Percentiles rank a stretch among this genome's conserved stretches.
Conservation (phyloP, 1,140 invertebrate genomes). For the Choristoneura fumiferana region DNA sequence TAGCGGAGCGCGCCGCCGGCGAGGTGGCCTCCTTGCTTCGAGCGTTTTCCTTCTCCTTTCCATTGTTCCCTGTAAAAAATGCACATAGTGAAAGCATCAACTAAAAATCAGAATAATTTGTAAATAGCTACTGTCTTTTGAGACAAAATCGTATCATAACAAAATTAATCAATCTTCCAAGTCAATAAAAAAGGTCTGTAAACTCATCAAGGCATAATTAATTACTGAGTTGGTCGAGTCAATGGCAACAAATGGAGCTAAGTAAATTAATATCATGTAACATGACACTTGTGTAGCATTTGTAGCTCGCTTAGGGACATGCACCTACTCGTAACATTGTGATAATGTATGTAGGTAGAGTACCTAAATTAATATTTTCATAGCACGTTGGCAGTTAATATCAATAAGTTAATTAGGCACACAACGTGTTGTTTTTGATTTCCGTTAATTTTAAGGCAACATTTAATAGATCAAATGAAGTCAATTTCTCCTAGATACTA, state of each 20-base stretch:
- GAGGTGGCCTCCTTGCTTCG: slow-evolving; percentile 84
- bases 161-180: slow-evolving; percentile 19
- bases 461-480: too few species aligned
- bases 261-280: slow-evolving; percentile 13
- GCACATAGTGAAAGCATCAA: not conserved
- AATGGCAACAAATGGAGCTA: slow-evolving; percentile 1
- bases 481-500: too few species aligned
- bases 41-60: slow-evolving; percentile 81
- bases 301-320: too few species aligned
- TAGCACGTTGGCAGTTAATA: too few species aligned
- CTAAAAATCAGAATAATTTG: not conserved
- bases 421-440: too few species aligned
- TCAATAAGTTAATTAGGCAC: too few species aligned
- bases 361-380: too few species aligned
- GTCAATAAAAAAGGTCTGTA: slow-evolving; percentile 10
- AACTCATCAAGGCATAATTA: slow-evolving; percentile 14
- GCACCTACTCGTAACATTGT: too few species aligned
- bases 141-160: too few species aligned
- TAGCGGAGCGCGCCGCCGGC: slow-evolving; percentile 81
- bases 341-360: too few species aligned
- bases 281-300: not conserved
- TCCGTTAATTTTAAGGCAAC: too few species aligned
- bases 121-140: too few species aligned
- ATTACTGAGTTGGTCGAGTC: slow-evolving; percentile 11
- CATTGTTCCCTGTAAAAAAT: slow-evolving; percentile 83